These are phyloP conservation scores for Colostygia pectinataria DNA, from an alignment of 2,888 invertebrate genomes.

Conservation along the genomic window DNA sequence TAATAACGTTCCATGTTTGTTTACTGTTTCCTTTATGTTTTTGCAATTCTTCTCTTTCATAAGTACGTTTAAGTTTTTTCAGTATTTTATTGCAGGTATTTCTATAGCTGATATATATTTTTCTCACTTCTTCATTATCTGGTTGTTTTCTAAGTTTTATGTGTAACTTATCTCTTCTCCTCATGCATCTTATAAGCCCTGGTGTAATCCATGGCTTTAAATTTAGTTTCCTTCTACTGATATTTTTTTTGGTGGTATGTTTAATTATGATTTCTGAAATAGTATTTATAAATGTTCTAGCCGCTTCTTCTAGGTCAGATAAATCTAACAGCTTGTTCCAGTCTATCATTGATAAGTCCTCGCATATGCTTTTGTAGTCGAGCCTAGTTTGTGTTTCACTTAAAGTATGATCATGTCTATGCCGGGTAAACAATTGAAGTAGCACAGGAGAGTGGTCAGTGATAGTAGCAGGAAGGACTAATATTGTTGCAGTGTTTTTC, in stretches of 20 bases:
- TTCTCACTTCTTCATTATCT: neutral
- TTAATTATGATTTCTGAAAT: neutral
- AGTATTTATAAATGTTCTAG: neutral
- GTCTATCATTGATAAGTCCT: neutral
- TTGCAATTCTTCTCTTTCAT: neutral
- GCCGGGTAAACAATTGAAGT: neutral
- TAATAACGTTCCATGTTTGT: constrained; percentile 6
- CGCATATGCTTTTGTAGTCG: neutral
- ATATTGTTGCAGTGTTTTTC: neutral
- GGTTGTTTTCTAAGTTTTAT: constrained; percentile 2
- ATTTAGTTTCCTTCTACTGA: neutral
- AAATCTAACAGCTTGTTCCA: neutral
- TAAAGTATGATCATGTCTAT: neutral
- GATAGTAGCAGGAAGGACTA: constrained; percentile 1
- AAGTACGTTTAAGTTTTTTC: neutral
- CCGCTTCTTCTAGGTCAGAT: neutral
- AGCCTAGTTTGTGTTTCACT: neutral
- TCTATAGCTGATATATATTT: constrained; percentile 2
- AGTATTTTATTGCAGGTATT: constrained; percentile 2
- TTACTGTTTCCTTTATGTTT: neutral
- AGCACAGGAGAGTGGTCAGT: neutral
- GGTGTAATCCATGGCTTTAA: constrained; percentile 4
- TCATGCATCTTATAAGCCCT: constrained; percentile 1
- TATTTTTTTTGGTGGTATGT: neutral
- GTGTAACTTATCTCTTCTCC: constrained; percentile 7